Conservation (phyloP, 2,113 vertebrate genomes). For the Thomomys bottae region DNA sequence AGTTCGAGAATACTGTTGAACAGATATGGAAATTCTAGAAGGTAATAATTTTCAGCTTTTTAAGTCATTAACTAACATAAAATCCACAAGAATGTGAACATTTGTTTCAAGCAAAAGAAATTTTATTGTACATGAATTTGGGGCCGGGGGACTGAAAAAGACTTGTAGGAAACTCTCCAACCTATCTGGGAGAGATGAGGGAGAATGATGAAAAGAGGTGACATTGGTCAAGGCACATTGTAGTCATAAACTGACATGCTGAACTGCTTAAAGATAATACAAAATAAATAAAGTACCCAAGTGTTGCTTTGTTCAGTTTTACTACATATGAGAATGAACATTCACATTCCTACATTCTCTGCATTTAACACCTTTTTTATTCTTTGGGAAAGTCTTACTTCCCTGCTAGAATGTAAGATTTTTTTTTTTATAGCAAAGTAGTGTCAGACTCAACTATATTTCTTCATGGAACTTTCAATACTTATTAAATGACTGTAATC, state of each 20-base stretch:
- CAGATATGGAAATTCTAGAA: neutral
- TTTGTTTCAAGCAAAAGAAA: neutral
- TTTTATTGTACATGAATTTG: slow-evolving; percentile 20
- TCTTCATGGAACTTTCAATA: neutral
- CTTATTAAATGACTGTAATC: slow-evolving; percentile 24
- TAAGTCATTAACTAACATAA: neutral
- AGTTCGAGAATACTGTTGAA: neutral
- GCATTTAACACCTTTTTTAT: neutral
- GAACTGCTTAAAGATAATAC: too few relatives aligned
- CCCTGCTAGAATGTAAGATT: neutral
- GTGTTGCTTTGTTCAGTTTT: neutral
- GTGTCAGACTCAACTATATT: neutral
- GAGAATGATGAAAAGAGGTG: too few relatives aligned
- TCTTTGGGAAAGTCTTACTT: neutral
- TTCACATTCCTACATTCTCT: neutral
- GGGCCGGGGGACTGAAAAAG: neutral
- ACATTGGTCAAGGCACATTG: too few relatives aligned
- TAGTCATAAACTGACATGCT: too few relatives aligned
- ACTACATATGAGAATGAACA: neutral
- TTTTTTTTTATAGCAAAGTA: neutral
- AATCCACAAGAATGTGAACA: neutral
- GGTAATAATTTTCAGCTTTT: slow-evolving; percentile 7
- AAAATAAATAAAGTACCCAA: neutral
- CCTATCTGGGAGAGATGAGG: too few relatives aligned
- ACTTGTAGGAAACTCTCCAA: neutral